Base-by-base conservation (phyloP, 1,140 invertebrate genomes). In the Dendroctonus valens region DNA sequence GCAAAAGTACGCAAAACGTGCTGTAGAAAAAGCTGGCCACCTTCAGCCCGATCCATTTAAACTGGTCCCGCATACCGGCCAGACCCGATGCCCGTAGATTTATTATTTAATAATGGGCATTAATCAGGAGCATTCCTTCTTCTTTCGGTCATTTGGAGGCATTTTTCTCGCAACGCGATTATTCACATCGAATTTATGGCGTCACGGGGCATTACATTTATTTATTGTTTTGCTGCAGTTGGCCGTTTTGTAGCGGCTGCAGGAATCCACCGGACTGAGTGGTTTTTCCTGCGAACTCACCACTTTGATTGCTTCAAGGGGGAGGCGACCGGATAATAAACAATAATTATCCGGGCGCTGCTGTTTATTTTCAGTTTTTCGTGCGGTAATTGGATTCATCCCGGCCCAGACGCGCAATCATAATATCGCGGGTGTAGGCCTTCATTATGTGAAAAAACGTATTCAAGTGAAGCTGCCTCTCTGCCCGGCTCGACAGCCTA, bases 91-190 rank as follows among this genome's bases (percentile, higher is more conserved):
- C 6, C 7, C 55, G 41, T 52, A 63, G 60, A 63, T 63, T 63
- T 63, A 63, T 63, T 14, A 63, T 63, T 63, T 63, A 63, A 63
- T 63, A 63, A 63, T 54, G 60, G 60, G 46, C 51, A 63, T 63
- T 63, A 54, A 63, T 63, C 60, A 63, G 50, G 51, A 44, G 60
- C 38, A 54, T 53, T 46, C 60, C 51, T 52, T 54, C 41, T 63
- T 54, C 60, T 63, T 63, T 63, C 60, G 60, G 60, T 63, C 60
- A 63, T 63, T 63, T 54, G 40, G 60, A 40, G 26, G 48, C 59
- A 61, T 61, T 61, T 61, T 61, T 61, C 59, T 61, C 41, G 59
- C 38, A 52, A 40, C 46, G 39, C 59, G 59, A 61, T 61, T 61
- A 61, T 61, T 61, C 59, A 61, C 48, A 9, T 52, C 50, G 38